Percentiles rank a stretch among this genome's conserved stretches.
Conservation (phyloP, 2,113 vertebrate genomes). For the Tetrao urogallus region DNA sequence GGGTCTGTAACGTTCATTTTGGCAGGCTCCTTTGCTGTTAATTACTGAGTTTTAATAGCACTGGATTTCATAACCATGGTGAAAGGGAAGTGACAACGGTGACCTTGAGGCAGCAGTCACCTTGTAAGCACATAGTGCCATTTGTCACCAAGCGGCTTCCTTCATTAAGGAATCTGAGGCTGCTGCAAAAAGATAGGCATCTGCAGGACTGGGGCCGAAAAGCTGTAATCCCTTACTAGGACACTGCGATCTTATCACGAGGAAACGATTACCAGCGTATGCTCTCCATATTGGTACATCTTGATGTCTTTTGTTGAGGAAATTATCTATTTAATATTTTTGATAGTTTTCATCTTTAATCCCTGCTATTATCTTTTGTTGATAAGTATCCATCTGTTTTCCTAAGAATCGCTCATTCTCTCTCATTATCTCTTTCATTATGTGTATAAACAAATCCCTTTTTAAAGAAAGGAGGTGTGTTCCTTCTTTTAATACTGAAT, state of each 20-base stretch:
- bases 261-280: constrained; percentile 15
- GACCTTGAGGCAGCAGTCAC: constrained; percentile 58
- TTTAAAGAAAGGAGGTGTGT: background rate
- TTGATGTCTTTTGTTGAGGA: constrained; percentile 39
- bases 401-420: background rate
- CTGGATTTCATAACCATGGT: background rate
- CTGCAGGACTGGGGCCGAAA: background rate
- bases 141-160: constrained; percentile 40
- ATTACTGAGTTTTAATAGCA: constrained; percentile 19
- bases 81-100: background rate
- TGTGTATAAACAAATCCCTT: background rate
- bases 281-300: constrained; percentile 11
- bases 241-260: background rate
- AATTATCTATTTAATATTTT: constrained; percentile 57
- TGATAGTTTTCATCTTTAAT: constrained; percentile 46
- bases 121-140: constrained; percentile 27
- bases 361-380: background rate
- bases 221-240: constrained; percentile 40
- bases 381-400: constrained; percentile 36
- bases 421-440: background rate
- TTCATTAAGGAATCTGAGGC: constrained; percentile 56
- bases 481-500: background rate
- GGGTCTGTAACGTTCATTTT: accelerated
- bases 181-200: constrained; percentile 36
- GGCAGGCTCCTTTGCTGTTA: background rate